Conservation (phyloP, 2,797 vertebrate genomes). For the Denticeps clupeoides region DNA sequence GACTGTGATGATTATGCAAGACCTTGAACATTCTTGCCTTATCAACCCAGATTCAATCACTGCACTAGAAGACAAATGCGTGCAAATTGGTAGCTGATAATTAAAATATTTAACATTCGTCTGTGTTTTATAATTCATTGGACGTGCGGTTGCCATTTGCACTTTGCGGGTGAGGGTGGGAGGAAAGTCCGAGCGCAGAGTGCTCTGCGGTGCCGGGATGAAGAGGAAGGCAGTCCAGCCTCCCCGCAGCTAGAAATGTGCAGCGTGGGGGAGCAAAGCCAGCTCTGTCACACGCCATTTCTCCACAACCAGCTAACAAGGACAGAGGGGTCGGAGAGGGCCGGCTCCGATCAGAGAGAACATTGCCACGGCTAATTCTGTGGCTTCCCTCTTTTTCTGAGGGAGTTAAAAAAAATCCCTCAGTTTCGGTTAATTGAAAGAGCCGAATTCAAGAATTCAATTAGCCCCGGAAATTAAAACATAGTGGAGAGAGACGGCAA, state of each 20-base stretch:
- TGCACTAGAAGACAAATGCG: no score
- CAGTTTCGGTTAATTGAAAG: no score
- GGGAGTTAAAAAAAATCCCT: background rate
- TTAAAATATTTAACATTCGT: no score
- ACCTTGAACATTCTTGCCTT: no score
- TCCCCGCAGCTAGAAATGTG: background rate
- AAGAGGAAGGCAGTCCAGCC: background rate
- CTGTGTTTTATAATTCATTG: no score
- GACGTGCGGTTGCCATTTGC: no score
- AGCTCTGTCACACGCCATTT: constrained; percentile 10
- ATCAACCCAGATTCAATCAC: no score
- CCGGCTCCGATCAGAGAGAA: background rate
- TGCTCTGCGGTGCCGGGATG: background rate
- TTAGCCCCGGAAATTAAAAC: no score
- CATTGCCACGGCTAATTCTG: background rate
- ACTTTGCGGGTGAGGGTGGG: background rate
- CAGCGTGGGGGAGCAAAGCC: background rate
- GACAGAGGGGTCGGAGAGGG: background rate
- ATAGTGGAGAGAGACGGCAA: no score
- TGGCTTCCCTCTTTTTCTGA: background rate
- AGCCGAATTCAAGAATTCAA: no score
- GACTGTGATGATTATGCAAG: no score
- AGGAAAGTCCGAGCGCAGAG: background rate
- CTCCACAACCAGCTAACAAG: constrained; percentile 5
- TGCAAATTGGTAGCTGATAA: no score